Evolutionary conservation across 2,888 invertebrate species (phyloP).

Genomic region (Tiphia femorata): DNA sequence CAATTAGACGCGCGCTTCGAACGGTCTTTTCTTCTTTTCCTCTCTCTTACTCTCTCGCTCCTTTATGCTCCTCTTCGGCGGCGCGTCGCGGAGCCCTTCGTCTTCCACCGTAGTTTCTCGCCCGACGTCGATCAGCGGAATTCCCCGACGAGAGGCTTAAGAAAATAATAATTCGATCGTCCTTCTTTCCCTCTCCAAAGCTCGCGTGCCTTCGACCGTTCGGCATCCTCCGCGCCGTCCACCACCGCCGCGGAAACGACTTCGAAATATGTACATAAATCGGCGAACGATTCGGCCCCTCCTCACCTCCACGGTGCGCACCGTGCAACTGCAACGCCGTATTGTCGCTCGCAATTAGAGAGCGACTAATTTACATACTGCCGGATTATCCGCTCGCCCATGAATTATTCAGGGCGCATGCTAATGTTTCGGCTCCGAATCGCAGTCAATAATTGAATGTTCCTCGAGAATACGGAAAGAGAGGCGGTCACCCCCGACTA

Average conservation of each 20-base stretch:
- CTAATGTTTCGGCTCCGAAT: constrained; percentile 54
- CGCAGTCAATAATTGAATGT: constrained; percentile 52
- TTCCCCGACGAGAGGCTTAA: background rate
- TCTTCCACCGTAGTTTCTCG: background rate
- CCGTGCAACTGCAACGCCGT: constrained; percentile 41
- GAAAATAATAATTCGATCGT: background rate
- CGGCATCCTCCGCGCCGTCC: background rate
- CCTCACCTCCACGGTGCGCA: constrained; percentile 14
- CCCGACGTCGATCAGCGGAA: constrained; percentile 4
- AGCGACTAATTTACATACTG: constrained; percentile 66
- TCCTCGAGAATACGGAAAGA: constrained; percentile 30
- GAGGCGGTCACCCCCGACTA: background rate
- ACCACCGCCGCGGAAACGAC: constrained; percentile 31
- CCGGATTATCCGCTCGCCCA: constrained; percentile 62
- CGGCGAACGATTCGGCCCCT: constrained; percentile 29
- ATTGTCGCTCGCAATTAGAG: constrained; percentile 64
- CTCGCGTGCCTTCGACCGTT: background rate
- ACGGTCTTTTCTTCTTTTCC: no score
- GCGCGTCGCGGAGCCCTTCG: background rate
- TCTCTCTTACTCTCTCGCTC: background rate
- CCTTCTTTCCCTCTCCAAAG: background rate
- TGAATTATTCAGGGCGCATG: constrained; percentile 65
- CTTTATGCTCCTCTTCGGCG: background rate
- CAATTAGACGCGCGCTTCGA: no score
- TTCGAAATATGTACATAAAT: constrained; percentile 47